A percentile compares a stretch with the other conserved stretches of the same genome.
phyloP scores from a whole-genome alignment of 2,797 vertebrate species.

The Karalla daura region DNA sequence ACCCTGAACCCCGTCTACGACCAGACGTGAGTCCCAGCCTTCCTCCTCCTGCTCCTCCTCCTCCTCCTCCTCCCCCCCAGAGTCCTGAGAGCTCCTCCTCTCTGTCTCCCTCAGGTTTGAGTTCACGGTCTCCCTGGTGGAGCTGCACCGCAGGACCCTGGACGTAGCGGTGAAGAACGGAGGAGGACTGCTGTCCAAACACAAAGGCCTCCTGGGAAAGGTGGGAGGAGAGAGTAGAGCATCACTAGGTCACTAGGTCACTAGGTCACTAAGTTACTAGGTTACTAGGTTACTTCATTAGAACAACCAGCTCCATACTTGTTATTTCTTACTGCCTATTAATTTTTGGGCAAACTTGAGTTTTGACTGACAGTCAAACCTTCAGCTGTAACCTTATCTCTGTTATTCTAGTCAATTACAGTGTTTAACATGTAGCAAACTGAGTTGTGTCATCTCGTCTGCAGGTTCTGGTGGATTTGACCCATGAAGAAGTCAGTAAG shows the following conservation, averaged over 20 bases:
- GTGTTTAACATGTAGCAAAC: neutral
- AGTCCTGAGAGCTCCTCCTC: neutral
- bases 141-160: constrained; percentile 90
- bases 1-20: constrained; percentile 92
- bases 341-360: too few relatives aligned
- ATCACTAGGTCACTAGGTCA: neutral
- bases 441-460: constrained; percentile 8
- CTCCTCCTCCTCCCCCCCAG: rapidly evolving
- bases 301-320: too few relatives aligned
- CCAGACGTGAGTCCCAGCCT: constrained; percentile 85
- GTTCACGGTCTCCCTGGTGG: constrained; percentile 91
- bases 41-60: too few relatives aligned
- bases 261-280: too few relatives aligned
- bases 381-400: too few relatives aligned
- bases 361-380: too few relatives aligned
- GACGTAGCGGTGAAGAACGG: constrained; percentile 98
- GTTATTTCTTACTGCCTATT: too few relatives aligned
- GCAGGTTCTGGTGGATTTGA: constrained; percentile 92
- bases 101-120: constrained; percentile 87
- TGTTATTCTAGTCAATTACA: neutral
- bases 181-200: constrained; percentile 94
- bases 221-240: constrained; percentile 58
- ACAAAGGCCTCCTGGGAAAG: constrained; percentile 97
- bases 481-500: constrained; percentile 89
- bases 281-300: too few relatives aligned